These are phyloP conservation scores for Hippasteria phrygiana DNA, from an alignment of 53 echinoderm and acorn worm genomes.

Conservation along the genomic window DNA sequence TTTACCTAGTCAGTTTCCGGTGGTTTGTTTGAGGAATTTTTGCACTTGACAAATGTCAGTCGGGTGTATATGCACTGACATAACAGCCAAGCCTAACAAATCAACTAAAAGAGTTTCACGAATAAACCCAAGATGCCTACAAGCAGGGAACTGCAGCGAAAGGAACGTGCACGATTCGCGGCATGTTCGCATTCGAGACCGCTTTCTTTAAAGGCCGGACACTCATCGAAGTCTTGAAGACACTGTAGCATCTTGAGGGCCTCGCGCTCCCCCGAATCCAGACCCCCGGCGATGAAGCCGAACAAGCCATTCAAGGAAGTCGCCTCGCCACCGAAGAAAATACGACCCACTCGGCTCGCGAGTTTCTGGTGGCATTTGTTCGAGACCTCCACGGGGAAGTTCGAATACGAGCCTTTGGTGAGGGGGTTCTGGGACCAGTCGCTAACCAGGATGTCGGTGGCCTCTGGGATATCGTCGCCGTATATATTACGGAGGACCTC, in stretches of 20 bases:
- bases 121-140: too few species aligned
- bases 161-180: neutral
- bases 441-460: constrained; percentile 33
- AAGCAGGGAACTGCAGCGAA: neutral
- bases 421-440: constrained; percentile 70
- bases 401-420: constrained; percentile 56
- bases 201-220: neutral
- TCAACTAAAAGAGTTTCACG: too few species aligned
- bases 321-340: constrained; percentile 73
- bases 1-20: too few species aligned
- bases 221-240: neutral
- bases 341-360: constrained; percentile 46
- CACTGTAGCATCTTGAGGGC: constrained; percentile 51
- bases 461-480: constrained; percentile 44
- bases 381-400: constrained; percentile 45
- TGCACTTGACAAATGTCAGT: too few species aligned
- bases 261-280: constrained; percentile 53
- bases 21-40: too few species aligned
- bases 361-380: constrained; percentile 31
- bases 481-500: constrained; percentile 56
- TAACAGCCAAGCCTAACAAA: too few species aligned
- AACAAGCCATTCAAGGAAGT: constrained; percentile 14
- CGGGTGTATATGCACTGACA: too few species aligned
- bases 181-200: constrained; percentile 13
- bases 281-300: constrained; percentile 40